Evolutionary conservation across 2,888 invertebrate genomes (phyloP).

Genomic region (Platycheirus albimanus): DNA sequence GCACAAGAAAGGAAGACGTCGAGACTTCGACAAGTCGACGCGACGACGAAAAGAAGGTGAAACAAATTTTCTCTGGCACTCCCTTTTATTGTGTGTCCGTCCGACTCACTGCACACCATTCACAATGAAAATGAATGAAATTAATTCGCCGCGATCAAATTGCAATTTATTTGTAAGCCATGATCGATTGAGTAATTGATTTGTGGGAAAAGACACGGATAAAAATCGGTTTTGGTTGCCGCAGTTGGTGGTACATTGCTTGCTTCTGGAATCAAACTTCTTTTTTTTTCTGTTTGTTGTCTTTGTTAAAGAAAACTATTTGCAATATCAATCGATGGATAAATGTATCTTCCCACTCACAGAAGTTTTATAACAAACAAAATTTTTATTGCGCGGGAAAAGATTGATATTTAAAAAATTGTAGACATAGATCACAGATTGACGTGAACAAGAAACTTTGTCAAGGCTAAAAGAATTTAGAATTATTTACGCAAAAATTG

Average conservation of each 20-base stretch:
- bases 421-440: constrained; percentile 68
- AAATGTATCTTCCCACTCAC: constrained; percentile 59
- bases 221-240: constrained; percentile 8
- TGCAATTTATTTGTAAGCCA: constrained; percentile 30
- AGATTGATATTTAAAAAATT: constrained; percentile 44
- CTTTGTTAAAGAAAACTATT: constrained; percentile 30
- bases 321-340: constrained; percentile 67
- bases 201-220: constrained; percentile 54
- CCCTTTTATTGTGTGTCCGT: constrained; percentile 28
- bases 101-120: constrained; percentile 3
- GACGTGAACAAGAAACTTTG: constrained; percentile 59
- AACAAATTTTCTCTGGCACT: constrained; percentile 61
- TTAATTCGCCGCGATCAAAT: constrained; percentile 51
- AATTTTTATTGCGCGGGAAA: neutral
- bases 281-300: constrained; percentile 3
- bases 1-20: constrained; percentile 38
- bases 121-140: constrained; percentile 24
- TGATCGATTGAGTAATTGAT: constrained; percentile 68
- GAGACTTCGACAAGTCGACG: constrained; percentile 30
- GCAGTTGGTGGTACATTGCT: constrained; percentile 9
- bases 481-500: constrained; percentile 44
- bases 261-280: constrained; percentile 48
- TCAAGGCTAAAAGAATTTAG: constrained; percentile 58
- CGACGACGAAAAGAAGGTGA: constrained; percentile 32
- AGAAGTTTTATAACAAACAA: neutral